Conservation (phyloP, 2,797 vertebrate species). For the Acanthornis magna region DNA sequence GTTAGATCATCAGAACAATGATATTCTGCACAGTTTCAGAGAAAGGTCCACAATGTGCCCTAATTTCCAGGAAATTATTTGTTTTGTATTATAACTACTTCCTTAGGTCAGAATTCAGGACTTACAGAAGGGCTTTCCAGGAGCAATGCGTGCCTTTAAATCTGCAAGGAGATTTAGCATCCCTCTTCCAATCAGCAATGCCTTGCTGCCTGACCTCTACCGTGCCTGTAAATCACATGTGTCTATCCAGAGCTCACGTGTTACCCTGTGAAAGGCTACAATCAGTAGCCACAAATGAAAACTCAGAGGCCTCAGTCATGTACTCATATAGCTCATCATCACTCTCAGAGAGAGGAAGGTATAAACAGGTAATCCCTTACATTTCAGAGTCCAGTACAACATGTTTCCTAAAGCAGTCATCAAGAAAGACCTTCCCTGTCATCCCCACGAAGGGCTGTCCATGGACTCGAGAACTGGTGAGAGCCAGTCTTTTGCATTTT, state of each 20-base stretch:
- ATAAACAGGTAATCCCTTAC: not conserved
- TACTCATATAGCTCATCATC: not conserved
- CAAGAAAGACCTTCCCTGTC: not conserved
- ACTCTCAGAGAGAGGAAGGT: not conserved
- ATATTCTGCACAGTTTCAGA: slow-evolving; percentile 15
- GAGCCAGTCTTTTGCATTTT: not conserved
- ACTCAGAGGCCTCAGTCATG: not conserved
- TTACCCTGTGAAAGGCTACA: not conserved
- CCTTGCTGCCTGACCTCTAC: not conserved
- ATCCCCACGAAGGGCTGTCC: not conserved
- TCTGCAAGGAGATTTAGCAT: not conserved
- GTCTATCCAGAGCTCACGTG: not conserved
- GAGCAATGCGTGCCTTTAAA: slow-evolving; percentile 25
- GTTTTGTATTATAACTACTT: slow-evolving; percentile 50
- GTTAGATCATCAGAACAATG: slow-evolving; percentile 10
- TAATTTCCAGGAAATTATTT: slow-evolving; percentile 52
- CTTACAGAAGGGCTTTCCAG: slow-evolving; percentile 14
- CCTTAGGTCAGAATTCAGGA: slow-evolving; percentile 39
- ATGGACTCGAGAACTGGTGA: not conserved
- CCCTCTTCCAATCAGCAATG: not conserved
- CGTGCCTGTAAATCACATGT: not conserved
- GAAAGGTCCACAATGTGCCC: slow-evolving; percentile 20
- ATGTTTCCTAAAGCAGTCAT: not conserved
- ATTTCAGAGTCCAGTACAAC: not conserved
- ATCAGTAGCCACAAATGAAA: not conserved